Base-by-base conservation (phyloP, 1,140 invertebrate genomes). In the Euwallacea similis region DNA sequence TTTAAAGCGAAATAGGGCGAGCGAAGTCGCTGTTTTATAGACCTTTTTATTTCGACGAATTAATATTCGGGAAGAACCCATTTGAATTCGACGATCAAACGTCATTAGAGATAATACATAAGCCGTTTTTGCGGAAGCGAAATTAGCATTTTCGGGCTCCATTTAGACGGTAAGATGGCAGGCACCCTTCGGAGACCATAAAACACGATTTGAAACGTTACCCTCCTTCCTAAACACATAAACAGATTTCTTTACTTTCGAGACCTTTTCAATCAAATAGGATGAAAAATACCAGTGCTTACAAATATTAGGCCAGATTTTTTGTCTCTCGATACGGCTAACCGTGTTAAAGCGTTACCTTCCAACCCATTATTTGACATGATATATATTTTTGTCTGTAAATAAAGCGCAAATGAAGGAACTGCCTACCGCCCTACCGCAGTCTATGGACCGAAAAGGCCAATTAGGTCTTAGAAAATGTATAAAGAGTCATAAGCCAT, bases 81-180 rank as follows among this genome's bases (percentile, higher is more conserved):
- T 69, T 69, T 46, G 60, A 33, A 42, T 46, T 69, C 68, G n/a
- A 70, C 69, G 60, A 71, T 71, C 69, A 71, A 71, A 66, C 47
- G 62, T 59, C 69, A 66, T 66, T 60, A 43, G 53, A 66, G 69
- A 71, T 71, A 71, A 71, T 71, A 54, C 63, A 42, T 60, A 71
- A 66, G 69, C n/a, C 7, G 60, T 16, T 59, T 66, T 60, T 56
- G 69, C 69, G 69, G 69, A 71, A 66, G 59, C 16, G 13, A 53
- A 66, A 71, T 71, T 71, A 71, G 63, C 69, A 71, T 71, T 71
- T 71, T 71, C 55, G 10, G 69, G 69, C 68, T 70, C 60, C 68
- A 41, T 64, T 63, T 64, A 54, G 68, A 64, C 68, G 60, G 60
- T 63, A 69, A 69, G 58, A 69, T 42, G 58, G 53, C 53, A 69